Base-by-base conservation (phyloP, 2,888 invertebrate genomes). In the Agonopterix arenella region DNA sequence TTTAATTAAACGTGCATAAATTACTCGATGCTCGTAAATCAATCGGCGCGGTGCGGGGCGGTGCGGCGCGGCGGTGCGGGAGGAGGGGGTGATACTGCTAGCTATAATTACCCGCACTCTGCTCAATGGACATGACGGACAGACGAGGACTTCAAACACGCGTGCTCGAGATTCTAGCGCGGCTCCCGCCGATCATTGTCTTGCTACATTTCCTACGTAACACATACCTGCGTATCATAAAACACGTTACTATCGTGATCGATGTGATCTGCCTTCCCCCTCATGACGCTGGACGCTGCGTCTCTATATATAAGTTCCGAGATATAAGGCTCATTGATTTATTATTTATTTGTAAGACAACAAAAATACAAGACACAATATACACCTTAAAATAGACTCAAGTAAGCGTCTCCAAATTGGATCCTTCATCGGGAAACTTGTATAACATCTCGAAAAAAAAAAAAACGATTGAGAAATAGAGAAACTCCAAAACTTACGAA, bases 1-100 rank as follows among this genome's bases (percentile, higher is more conserved):
- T 85, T 84, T 83, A 85, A 85, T 84, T 84, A 84, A 82, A 83
- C 81, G 69, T 56, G 69, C 78, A 81, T 83, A 82, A 82, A 84
- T 84, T 76, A 84, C 68, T 54, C 50, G 49, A 51, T 54, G 55
- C 56, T 68, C 68, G 71, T 84, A 84, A 83, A 84, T 84, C 84
- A 84, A 72, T 84, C 84, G 73, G 75, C 63, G 55, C 52, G 56
- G 54, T 56, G 64, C 57, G 54, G 54, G 28, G 28, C 28, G 28
- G 28, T 5, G 28, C 28, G 28, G 28, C 28, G 28, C 18, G 28
- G 28, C 28, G 28, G 28, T 28, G 28, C 28, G 28, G 28, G 28
- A 7, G 50, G 54, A 59, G 57, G 54, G 57, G 47, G 48, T 54
- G 59, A 51, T 47, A 37, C 41, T 10, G 59, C 61, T 70, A 66